phyloP scores from a whole-genome alignment of 2,113 vertebrate genomes.

The Grammomys dolichurus region DNA sequence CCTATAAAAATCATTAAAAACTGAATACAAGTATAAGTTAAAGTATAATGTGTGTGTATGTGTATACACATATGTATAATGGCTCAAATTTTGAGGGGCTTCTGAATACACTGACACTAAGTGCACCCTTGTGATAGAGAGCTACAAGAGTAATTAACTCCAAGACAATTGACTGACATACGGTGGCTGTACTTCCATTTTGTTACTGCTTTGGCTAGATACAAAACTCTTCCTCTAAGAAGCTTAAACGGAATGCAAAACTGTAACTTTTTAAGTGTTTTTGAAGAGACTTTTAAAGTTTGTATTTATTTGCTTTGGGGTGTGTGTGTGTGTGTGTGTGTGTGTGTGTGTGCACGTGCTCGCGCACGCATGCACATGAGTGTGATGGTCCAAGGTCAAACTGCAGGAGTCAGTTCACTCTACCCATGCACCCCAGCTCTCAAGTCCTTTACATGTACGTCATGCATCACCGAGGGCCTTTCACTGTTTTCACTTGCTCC shows the following conservation, averaged over 20 bases:
- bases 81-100: constrained; percentile 12
- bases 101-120: background rate
- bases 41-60: background rate
- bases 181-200: background rate
- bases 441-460: constrained; percentile 8
- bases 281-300: background rate
- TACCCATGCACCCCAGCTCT: background rate
- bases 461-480: background rate
- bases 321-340: too few relatives aligned
- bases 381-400: background rate
- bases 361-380: too few relatives aligned
- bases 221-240: background rate
- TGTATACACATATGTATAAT: background rate
- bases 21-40: constrained; percentile 47
- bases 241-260: constrained; percentile 24
- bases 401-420: background rate
- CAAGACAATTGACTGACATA: background rate
- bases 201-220: constrained; percentile 9
- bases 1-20: background rate
- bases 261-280: background rate
- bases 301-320: too few relatives aligned
- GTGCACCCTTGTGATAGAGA: background rate
- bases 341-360: too few relatives aligned
- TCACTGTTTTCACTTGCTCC: constrained; percentile 58
- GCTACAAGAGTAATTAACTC: background rate